Percentiles rank a stretch among this genome's conserved stretches.
Evolutionary conservation across 23 tunicate species (phyloP).

Genomic region (Ciona savignyi): DNA sequence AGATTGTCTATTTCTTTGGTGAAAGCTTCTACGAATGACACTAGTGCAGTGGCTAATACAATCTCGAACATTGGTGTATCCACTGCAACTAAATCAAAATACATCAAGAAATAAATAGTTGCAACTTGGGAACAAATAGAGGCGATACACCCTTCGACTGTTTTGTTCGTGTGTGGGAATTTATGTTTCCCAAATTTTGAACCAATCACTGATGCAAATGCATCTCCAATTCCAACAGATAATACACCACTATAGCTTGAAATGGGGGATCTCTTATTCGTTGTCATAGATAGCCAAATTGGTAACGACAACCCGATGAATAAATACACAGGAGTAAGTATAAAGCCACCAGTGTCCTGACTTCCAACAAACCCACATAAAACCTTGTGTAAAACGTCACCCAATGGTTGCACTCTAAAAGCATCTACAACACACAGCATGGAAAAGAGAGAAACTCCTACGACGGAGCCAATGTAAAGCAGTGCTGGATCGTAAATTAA

Average conservation of each 20-base stretch:
- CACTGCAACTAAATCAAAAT: not conserved
- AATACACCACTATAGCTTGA: conserved; percentile 76
- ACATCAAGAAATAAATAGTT: not conserved
- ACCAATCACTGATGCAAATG: conserved; percentile 78
- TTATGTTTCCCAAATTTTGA: conserved; percentile 56
- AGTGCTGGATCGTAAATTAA: conserved; percentile 53
- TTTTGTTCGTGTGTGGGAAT: conserved; percentile 40
- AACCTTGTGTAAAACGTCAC: conserved; percentile 1
- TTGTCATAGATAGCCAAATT: conserved; percentile 31
- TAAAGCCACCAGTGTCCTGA: conserved; percentile 70
- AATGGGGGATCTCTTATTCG: not conserved
- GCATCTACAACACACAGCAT: conserved; percentile 34
- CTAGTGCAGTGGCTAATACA: conserved; percentile 22
- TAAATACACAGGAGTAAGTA: conserved; percentile 69
- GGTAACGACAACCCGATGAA: conserved; percentile 80
- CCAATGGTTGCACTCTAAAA: conserved; percentile 54
- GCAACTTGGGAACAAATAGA: conserved; percentile 42
- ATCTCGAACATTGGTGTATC: not conserved
- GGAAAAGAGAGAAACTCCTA: conserved; percentile 26
- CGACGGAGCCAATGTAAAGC: conserved; percentile 39
- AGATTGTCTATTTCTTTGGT: conserved; percentile 81
- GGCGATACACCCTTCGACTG: conserved; percentile 71
- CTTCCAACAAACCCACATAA: conserved; percentile 27
- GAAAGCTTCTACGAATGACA: conserved; percentile 55
- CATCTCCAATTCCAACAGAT: conserved; percentile 92